phyloP scores from a whole-genome alignment of 2,113 vertebrate species.

The Lanius ludovicianus region DNA sequence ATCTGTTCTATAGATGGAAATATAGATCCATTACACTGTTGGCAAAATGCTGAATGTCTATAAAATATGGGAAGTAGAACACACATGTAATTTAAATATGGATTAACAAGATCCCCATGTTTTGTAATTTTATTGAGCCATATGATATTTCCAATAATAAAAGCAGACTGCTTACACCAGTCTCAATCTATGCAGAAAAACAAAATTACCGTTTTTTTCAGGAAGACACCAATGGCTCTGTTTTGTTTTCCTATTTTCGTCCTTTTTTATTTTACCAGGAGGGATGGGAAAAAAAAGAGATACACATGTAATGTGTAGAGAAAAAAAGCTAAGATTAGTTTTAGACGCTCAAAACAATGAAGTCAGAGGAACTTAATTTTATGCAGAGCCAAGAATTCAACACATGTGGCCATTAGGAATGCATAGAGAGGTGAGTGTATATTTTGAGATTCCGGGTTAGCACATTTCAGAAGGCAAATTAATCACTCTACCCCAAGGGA shows the following conservation, averaged over 20 bases:
- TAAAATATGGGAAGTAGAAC: slow-evolving; percentile 38
- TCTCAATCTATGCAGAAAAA: background rate
- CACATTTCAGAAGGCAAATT: slow-evolving; percentile 34
- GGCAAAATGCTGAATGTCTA: background rate
- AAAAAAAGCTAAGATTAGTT: background rate
- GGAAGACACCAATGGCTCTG: background rate
- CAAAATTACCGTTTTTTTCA: background rate
- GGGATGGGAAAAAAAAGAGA: background rate
- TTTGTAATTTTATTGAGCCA: background rate
- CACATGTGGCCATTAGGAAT: background rate
- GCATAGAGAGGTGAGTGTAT: background rate
- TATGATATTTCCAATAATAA: slow-evolving; percentile 12
- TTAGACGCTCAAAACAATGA: background rate
- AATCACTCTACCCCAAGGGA: background rate
- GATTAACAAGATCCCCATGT: background rate
- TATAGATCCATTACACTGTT: background rate
- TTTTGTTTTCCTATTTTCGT: background rate
- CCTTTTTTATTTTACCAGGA: background rate
- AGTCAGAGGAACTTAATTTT: background rate
- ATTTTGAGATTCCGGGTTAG: slow-evolving; percentile 22
- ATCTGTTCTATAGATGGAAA: slow-evolving; percentile 13
- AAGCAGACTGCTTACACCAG: background rate
- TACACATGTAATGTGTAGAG: background rate
- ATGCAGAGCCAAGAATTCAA: background rate
- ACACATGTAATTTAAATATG: background rate